Percentiles rank a stretch among this genome's conserved stretches.
Conservation (phyloP, 2,888 invertebrate genomes). For the Heliconius ismenius region DNA sequence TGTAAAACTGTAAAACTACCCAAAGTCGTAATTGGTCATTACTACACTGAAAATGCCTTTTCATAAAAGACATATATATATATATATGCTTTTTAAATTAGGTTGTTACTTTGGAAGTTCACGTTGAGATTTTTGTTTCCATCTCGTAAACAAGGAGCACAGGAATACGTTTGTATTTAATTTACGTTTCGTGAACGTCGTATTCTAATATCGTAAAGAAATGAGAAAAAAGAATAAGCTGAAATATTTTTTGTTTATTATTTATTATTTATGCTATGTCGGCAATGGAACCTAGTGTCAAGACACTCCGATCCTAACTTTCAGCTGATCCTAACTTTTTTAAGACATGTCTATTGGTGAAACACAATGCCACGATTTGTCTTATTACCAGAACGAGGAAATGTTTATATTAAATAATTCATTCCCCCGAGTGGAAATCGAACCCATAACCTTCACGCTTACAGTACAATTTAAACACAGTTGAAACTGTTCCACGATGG, state of each 20-base stretch:
- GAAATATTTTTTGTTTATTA: too few relatives aligned
- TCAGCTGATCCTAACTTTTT: neutral
- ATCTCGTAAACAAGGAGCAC: neutral
- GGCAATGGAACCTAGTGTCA: too few relatives aligned
- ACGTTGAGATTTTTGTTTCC: neutral
- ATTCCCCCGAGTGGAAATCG: too few relatives aligned
- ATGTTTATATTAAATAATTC: too few relatives aligned
- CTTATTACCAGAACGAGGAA: neutral
- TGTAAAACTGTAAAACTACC: constrained; percentile 20
- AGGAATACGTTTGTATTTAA: neutral
- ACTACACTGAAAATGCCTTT: constrained; percentile 6
- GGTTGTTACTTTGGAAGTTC: neutral
- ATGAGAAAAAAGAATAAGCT: neutral
- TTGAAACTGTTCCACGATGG: too few relatives aligned
- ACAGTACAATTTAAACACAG: too few relatives aligned
- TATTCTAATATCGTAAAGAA: neutral
- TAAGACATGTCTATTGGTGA: neutral
- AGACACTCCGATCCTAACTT: neutral
- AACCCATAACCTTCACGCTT: neutral
- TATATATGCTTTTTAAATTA: constrained; percentile 3
- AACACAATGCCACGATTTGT: neutral
- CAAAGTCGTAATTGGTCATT: constrained; percentile 25
- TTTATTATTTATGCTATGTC: too few relatives aligned
- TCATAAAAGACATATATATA: constrained; percentile 5
- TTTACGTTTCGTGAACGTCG: neutral